Evolutionary conservation across 2,113 vertebrate genomes (phyloP).

Genomic region (Pelvicachromis taeniatus): DNA sequence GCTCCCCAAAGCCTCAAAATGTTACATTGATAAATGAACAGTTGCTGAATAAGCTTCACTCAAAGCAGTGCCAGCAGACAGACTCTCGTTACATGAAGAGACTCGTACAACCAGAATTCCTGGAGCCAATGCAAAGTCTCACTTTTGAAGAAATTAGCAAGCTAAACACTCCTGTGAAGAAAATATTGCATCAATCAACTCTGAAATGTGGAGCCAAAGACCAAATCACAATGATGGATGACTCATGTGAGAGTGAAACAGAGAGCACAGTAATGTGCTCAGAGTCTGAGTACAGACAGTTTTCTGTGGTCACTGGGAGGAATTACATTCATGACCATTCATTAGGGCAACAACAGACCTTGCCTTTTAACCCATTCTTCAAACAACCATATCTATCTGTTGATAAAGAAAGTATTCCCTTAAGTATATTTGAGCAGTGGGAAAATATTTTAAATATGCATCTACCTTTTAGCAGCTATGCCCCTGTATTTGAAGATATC

Average conservation of each 20-base stretch:
- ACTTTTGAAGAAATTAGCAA: conserved; percentile 67
- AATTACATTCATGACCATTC: background rate
- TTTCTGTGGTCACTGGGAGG: background rate
- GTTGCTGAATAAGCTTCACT: background rate
- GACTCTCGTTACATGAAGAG: background rate
- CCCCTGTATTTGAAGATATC: conserved; percentile 69
- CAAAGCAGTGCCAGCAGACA: background rate
- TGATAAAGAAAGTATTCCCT: background rate
- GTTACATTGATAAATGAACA: background rate
- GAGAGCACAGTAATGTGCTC: conserved; percentile 59
- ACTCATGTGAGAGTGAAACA: conserved; percentile 55
- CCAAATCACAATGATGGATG: background rate
- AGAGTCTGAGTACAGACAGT: conserved; percentile 42
- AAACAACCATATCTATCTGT: background rate
- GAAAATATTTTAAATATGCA: conserved; percentile 49
- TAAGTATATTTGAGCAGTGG: conserved; percentile 30
- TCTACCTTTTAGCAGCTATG: conserved; percentile 59
- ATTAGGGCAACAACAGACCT: background rate
- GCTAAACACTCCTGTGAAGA: conserved; percentile 37
- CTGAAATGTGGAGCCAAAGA: background rate
- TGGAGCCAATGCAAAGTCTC: conserved; percentile 45
- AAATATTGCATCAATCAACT: background rate
- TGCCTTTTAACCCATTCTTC: conserved; percentile 12
- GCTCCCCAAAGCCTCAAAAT: background rate
- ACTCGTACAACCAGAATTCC: conserved; percentile 4